These are phyloP conservation scores for Pseudococcus jackbeardsleyi DNA, from an alignment of 2,888 invertebrate species.

Conservation along the genomic window DNA sequence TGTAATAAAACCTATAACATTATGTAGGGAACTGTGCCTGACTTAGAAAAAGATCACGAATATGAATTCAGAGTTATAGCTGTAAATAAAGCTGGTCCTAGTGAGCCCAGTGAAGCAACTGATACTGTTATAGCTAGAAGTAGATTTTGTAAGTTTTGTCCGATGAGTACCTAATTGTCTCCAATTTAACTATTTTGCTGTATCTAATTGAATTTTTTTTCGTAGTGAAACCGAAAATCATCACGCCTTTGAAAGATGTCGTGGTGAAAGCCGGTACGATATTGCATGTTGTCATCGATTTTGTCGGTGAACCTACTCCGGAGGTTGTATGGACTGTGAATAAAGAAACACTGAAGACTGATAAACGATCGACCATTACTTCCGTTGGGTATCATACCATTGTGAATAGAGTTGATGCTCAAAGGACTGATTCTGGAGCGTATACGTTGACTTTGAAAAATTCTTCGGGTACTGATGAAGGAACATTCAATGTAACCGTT, in stretches of 20 bases:
- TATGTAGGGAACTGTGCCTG: conserved; percentile 83
- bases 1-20: conserved; percentile 59
- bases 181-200: background rate
- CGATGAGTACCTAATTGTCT: background rate
- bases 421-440: conserved; percentile 89
- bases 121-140: conserved; percentile 88
- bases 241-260: conserved; percentile 89
- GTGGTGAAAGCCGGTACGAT: conserved; percentile 94
- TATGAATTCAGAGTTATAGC: conserved; percentile 98
- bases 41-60: conserved; percentile 93
- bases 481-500: conserved; percentile 89
- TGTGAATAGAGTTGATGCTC: conserved; percentile 93
- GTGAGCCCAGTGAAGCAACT: conserved; percentile 95
- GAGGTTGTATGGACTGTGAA: conserved; percentile 90
- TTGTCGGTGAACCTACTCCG: conserved; percentile 93
- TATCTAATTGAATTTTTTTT: conserved; percentile 65
- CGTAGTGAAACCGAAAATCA: conserved; percentile 92
- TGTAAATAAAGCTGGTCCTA: conserved; percentile 93
- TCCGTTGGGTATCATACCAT: conserved; percentile 93
- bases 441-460: conserved; percentile 92
- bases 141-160: conserved; percentile 76
- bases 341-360: conserved; percentile 79
- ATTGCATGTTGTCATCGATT: conserved; percentile 90
- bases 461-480: conserved; percentile 93
- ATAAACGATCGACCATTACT: conserved; percentile 84